A percentile compares a stretch with the other conserved stretches of the same genome.
phyloP scores from a whole-genome alignment of 2,113 vertebrate genomes.

The Anolis sagrei region DNA sequence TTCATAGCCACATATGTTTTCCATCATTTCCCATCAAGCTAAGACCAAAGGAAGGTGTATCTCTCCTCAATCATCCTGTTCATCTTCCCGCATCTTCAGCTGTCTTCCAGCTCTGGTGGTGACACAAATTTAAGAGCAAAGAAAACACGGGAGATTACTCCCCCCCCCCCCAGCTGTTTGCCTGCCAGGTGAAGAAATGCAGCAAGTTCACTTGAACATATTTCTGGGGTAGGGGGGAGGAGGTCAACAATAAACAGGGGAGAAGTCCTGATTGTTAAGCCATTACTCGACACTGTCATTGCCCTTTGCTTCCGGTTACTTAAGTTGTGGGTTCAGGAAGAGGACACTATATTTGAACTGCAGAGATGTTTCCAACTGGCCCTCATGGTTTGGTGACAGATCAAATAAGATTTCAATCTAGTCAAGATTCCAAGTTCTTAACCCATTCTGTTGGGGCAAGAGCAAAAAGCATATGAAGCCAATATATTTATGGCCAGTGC shows the following conservation, averaged over 20 bases:
- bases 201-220: slow-evolving; percentile 35
- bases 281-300: neutral
- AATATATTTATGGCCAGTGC: neutral
- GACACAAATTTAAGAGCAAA: slow-evolving; percentile 69
- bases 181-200: slow-evolving; percentile 39
- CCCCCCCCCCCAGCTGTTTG: neutral
- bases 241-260: neutral
- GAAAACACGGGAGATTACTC: slow-evolving; percentile 61
- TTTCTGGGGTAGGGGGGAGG: neutral
- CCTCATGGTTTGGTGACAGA: neutral
- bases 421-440: neutral
- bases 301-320: neutral
- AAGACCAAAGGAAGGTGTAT: slow-evolving; percentile 73
- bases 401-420: neutral
- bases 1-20: slow-evolving; percentile 77
- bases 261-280: neutral
- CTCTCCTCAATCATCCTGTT: slow-evolving; percentile 69
- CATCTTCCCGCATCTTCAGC: slow-evolving; percentile 69
- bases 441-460: neutral
- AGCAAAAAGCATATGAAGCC: neutral
- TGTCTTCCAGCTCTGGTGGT: slow-evolving; percentile 60
- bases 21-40: slow-evolving; percentile 73
- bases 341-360: neutral
- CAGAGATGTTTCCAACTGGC: neutral
- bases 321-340: slow-evolving; percentile 26